Evolutionary conservation across 2,797 vertebrate genomes (phyloP).

Genomic region (Microctenopoma lineatum): DNA sequence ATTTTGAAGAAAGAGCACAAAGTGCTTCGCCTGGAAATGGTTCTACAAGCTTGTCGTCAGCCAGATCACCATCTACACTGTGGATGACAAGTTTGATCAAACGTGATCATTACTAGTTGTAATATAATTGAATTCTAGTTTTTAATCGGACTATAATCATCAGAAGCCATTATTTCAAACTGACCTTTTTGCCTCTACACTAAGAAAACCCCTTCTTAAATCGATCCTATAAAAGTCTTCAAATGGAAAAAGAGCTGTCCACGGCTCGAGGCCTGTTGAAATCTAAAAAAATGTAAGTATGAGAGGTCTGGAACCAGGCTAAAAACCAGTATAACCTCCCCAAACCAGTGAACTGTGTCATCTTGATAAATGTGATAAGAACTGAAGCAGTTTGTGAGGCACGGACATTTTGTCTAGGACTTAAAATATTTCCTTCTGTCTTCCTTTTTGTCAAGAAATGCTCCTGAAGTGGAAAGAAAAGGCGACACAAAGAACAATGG

Average conservation of each 20-base stretch:
- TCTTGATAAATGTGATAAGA: neutral
- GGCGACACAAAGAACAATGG: constrained; percentile 61
- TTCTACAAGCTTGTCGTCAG: too few species aligned
- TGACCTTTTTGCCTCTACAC: neutral
- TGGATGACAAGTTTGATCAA: too few species aligned
- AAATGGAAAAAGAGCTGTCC: neutral
- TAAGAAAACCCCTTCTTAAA: neutral
- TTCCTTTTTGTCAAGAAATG: constrained; percentile 20
- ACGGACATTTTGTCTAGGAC: neutral
- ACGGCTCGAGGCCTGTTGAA: neutral
- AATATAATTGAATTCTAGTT: too few species aligned
- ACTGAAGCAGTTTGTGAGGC: neutral
- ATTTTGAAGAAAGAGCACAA: too few species aligned
- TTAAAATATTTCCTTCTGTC: neutral
- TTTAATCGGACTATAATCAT: neutral
- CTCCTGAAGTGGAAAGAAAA: constrained; percentile 11
- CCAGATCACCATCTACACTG: too few species aligned
- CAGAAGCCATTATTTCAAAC: neutral
- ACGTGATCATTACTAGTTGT: too few species aligned
- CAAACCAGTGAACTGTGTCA: neutral
- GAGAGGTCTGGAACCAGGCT: neutral
- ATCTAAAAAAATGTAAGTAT: neutral
- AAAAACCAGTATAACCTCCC: neutral
- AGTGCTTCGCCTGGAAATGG: too few species aligned
- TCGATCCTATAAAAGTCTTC: neutral